A percentile compares a stretch with the other conserved stretches of the same genome.
phyloP scores from a whole-genome alignment of 2,888 invertebrate genomes.

The Unio pictorum region DNA sequence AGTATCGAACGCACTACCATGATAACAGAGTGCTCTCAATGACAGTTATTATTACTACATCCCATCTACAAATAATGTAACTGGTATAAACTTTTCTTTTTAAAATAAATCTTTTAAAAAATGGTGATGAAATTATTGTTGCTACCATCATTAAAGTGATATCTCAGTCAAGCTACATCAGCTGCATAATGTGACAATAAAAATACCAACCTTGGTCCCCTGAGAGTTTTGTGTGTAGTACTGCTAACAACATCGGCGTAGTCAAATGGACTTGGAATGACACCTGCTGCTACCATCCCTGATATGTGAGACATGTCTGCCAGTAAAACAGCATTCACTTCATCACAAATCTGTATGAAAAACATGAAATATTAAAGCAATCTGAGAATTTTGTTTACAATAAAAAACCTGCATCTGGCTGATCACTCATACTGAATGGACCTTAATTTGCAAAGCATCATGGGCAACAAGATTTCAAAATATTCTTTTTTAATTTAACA shows the following conservation, averaged over 20 bases:
- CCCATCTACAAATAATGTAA: too few relatives aligned
- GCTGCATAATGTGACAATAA: background rate
- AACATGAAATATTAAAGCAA: background rate
- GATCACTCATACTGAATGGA: background rate
- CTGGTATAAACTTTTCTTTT: too few relatives aligned
- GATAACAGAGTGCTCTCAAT: too few relatives aligned
- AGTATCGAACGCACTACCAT: too few relatives aligned
- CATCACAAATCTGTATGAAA: slow-evolving; percentile 63
- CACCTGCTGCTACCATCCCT: slow-evolving; percentile 84
- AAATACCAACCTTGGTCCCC: slow-evolving; percentile 75
- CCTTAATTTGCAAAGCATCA: background rate
- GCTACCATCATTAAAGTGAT: too few relatives aligned
- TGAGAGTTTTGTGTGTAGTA: slow-evolving; percentile 95
- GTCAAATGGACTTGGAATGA: slow-evolving; percentile 92
- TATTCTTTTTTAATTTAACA: too few relatives aligned
- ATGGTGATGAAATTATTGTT: too few relatives aligned
- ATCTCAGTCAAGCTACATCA: too few relatives aligned
- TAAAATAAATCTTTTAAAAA: too few relatives aligned
- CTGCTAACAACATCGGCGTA: slow-evolving; percentile 93
- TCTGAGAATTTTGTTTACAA: too few relatives aligned
- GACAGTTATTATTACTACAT: too few relatives aligned
- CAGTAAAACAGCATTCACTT: slow-evolving; percentile 64
- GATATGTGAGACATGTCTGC: slow-evolving; percentile 72
- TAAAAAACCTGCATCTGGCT: background rate
- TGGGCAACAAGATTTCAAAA: background rate